Evolutionary conservation across 2,888 invertebrate species (phyloP).

Genomic region (Syritta pipiens): DNA sequence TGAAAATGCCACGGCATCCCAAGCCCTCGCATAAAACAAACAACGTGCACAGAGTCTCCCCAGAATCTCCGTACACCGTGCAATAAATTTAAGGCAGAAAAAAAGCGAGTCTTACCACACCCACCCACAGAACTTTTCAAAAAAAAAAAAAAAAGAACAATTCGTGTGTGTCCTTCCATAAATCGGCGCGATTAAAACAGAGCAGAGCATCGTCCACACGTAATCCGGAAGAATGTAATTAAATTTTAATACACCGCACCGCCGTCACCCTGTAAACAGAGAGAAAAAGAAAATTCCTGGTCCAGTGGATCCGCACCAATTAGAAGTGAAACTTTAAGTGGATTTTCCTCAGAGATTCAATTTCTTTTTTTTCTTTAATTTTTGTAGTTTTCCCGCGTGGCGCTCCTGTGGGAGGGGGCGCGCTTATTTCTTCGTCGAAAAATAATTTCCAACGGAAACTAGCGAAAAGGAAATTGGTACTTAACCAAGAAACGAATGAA

Average conservation of each 20-base stretch:
- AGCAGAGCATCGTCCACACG: not conserved
- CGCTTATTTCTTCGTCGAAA: too few relatives aligned
- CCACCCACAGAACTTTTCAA: too few relatives aligned
- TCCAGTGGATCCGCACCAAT: slow-evolving; percentile 15
- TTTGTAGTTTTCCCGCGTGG: not conserved
- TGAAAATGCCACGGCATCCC: too few relatives aligned
- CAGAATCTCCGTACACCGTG: too few relatives aligned
- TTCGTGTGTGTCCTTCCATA: slow-evolving; percentile 3
- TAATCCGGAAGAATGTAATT: slow-evolving; percentile 17
- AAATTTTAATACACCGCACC: slow-evolving; percentile 13
- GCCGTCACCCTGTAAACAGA: not conserved
- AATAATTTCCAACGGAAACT: slow-evolving; percentile 32
- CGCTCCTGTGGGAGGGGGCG: too few relatives aligned
- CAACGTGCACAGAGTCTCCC: too few relatives aligned
- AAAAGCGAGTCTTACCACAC: too few relatives aligned
- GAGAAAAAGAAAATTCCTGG: not conserved
- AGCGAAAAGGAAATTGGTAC: slow-evolving; percentile 38
- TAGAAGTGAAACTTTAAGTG: slow-evolving; percentile 24
- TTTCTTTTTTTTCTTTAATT: too few relatives aligned
- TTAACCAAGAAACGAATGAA: slow-evolving; percentile 12
- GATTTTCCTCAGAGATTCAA: too few relatives aligned
- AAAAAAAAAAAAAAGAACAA: too few relatives aligned
- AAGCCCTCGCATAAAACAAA: too few relatives aligned
- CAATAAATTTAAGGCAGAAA: too few relatives aligned
- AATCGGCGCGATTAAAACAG: slow-evolving; percentile 16